A percentile compares a stretch with the other conserved stretches of the same genome.
Evolutionary conservation across 2,797 vertebrate genomes (phyloP).

Genomic region (Acipenser transmontanus): DNA sequence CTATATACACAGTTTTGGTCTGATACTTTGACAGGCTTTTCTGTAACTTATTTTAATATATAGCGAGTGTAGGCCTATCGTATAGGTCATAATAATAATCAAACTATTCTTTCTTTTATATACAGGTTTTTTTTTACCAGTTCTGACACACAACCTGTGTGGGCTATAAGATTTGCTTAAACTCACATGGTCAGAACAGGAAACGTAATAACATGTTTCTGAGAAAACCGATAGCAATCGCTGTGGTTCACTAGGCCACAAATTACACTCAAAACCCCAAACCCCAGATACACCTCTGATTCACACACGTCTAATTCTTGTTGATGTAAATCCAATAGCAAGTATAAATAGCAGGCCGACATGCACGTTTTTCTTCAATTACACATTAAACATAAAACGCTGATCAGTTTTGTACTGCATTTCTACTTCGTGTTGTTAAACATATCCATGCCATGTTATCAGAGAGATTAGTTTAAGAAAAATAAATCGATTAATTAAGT

Average conservation of each 20-base stretch:
- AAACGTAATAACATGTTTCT: constrained; percentile 26
- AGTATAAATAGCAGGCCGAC: neutral
- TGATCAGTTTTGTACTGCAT: too few species aligned
- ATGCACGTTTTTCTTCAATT: too few species aligned
- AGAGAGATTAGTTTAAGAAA: too few species aligned
- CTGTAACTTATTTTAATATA: too few species aligned
- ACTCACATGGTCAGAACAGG: constrained; percentile 28
- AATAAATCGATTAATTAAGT: too few species aligned
- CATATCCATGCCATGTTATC: too few species aligned
- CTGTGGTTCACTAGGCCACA: constrained; percentile 15
- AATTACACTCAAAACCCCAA: constrained; percentile 12
- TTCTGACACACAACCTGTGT: constrained; percentile 37
- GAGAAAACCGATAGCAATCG: constrained; percentile 24
- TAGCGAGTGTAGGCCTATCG: neutral
- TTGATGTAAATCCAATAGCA: constrained; percentile 35
- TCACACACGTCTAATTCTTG: constrained; percentile 33
- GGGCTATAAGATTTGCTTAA: constrained; percentile 27
- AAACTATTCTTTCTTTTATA: neutral
- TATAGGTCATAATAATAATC: neutral
- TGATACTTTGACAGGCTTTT: too few species aligned
- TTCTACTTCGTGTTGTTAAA: too few species aligned
- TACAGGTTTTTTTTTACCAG: constrained; percentile 29
- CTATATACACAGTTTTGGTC: too few species aligned
- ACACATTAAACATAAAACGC: too few species aligned
- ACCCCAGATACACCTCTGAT: too few species aligned